Conservation (phyloP, 2,113 vertebrate genomes). For the Solea senegalensis region DNA sequence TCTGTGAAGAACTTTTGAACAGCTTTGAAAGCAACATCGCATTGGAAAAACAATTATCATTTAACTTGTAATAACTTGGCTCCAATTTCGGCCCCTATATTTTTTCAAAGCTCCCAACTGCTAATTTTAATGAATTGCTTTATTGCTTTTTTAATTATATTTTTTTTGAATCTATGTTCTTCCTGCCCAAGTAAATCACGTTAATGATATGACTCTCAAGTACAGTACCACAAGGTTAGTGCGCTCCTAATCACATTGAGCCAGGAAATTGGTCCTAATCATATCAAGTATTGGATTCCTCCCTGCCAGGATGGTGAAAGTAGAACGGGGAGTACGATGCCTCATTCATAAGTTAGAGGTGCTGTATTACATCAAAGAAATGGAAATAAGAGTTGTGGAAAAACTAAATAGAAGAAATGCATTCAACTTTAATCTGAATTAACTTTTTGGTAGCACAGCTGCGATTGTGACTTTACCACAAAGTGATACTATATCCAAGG, state of each 20-base stretch:
- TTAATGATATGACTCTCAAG: slow-evolving; percentile 56
- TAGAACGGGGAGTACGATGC: slow-evolving; percentile 33
- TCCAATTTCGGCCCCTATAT: too few species aligned
- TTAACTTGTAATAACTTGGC: neutral
- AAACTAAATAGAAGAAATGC: neutral
- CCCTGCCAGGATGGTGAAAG: slow-evolving; percentile 58
- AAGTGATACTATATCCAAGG: too few species aligned
- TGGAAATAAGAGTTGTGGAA: slow-evolving; percentile 15
- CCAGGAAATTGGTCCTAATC: slow-evolving; percentile 76
- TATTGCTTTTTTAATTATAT: neutral
- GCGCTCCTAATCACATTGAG: slow-evolving; percentile 58
- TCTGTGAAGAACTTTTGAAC: too few species aligned
- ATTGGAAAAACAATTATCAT: neutral
- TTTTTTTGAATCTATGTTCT: neutral
- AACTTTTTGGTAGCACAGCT: neutral
- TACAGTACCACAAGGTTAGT: slow-evolving; percentile 47
- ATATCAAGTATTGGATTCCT: slow-evolving; percentile 71
- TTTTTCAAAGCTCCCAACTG: neutral
- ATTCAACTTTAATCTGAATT: neutral
- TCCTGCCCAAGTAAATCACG: slow-evolving; percentile 55
- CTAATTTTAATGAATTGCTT: neutral
- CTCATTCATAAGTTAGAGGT: slow-evolving; percentile 55
- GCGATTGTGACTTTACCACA: too few species aligned
- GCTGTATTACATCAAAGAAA: slow-evolving; percentile 19
- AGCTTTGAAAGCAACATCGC: too few species aligned